Evolutionary conservation across 2,888 invertebrate genomes (phyloP).

Genomic region (Panopea generosa): DNA sequence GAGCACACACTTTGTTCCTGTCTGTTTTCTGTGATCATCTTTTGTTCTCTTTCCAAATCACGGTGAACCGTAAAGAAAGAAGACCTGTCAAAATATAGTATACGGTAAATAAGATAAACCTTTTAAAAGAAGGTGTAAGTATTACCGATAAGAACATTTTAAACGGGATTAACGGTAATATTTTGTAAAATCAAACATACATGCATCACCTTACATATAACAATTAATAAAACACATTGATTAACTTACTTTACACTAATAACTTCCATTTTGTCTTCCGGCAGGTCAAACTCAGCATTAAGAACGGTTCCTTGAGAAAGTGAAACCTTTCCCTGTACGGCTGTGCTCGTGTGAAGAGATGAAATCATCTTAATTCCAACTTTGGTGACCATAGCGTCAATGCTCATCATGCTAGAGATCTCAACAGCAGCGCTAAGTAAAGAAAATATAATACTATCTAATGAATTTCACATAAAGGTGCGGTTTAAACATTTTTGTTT

Average conservation of each 20-base stretch:
- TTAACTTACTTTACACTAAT: slow-evolving; percentile 88
- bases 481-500: too few relatives aligned
- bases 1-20: slow-evolving; percentile 86
- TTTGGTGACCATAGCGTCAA: slow-evolving; percentile 92
- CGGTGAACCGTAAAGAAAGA: slow-evolving; percentile 80
- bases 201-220: too few relatives aligned
- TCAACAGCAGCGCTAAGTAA: slow-evolving; percentile 91
- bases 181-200: too few relatives aligned
- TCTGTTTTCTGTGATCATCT: slow-evolving; percentile 88
- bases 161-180: too few relatives aligned
- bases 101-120: slow-evolving; percentile 28
- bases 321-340: slow-evolving; percentile 90
- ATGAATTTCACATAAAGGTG: neutral
- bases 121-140: too few relatives aligned
- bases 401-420: slow-evolving; percentile 93
- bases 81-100: too few relatives aligned
- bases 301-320: slow-evolving; percentile 90
- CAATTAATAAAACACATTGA: too few relatives aligned
- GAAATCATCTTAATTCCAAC: slow-evolving; percentile 93
- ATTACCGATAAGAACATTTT: neutral
- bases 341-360: slow-evolving; percentile 94
- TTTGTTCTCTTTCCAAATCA: slow-evolving; percentile 88
- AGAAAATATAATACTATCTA: neutral
- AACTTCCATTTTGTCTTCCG: slow-evolving; percentile 94
- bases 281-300: slow-evolving; percentile 91